Conservation (phyloP, 2,113 vertebrate genomes). For the Platanista minor region DNA sequence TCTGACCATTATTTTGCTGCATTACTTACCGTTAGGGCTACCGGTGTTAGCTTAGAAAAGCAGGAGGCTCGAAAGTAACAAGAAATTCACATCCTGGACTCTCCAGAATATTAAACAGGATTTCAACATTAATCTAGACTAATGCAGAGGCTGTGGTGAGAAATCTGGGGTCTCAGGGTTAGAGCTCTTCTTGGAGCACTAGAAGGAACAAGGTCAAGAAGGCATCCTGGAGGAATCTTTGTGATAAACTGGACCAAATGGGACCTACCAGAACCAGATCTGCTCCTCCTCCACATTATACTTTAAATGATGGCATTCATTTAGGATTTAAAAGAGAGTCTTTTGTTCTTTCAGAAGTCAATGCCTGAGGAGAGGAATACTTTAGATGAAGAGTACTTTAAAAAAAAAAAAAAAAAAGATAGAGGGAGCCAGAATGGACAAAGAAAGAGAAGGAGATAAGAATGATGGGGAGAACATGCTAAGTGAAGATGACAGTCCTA, state of each 20-base stretch:
- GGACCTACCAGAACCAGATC: constrained; percentile 24
- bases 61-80: constrained; percentile 51
- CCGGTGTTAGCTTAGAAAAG: constrained; percentile 22
- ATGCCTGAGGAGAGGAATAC: neutral
- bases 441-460: neutral
- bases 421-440: neutral
- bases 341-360: constrained; percentile 18
- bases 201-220: constrained; percentile 48
- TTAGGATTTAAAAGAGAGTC: neutral
- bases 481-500: neutral
- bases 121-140: constrained; percentile 62
- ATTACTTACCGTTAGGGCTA: constrained; percentile 30
- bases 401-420: neutral
- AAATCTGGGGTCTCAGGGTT: constrained; percentile 65
- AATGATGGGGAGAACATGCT: neutral
- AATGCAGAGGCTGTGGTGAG: constrained; percentile 72
- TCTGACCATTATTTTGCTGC: constrained; percentile 56
- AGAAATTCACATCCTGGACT: constrained; percentile 66
- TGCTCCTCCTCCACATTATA: neutral
- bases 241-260: constrained; percentile 13
- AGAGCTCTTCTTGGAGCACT: constrained; percentile 46
- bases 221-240: constrained; percentile 62
- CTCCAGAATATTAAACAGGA: constrained; percentile 54
- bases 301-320: neutral
- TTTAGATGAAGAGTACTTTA: constrained; percentile 3